Evolutionary conservation across 2,113 vertebrate species (phyloP).

Genomic region (Sturnira hondurensis): DNA sequence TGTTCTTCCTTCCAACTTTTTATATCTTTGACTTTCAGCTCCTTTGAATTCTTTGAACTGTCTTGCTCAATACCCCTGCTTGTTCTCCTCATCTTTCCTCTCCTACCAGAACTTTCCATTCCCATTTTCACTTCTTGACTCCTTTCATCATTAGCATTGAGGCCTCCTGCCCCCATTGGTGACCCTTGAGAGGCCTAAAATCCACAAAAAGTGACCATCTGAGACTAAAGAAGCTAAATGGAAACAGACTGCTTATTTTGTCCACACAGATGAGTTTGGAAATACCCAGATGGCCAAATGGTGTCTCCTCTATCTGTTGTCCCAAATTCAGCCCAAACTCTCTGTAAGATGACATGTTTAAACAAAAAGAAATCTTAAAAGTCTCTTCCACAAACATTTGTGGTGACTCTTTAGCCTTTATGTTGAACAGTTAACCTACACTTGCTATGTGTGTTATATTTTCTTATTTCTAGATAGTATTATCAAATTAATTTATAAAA

Average conservation of each 20-base stretch:
- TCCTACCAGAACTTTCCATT: not conserved
- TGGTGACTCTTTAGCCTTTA: not conserved
- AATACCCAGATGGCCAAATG: not conserved
- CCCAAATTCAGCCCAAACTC: not conserved
- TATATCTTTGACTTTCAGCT: not conserved
- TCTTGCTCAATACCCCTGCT: not conserved
- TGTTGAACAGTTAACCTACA: not conserved
- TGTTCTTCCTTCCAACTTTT: not conserved
- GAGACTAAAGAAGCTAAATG: not conserved
- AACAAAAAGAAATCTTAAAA: not conserved
- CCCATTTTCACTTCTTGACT: not conserved
- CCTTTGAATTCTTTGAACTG: not conserved
- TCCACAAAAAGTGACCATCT: not conserved
- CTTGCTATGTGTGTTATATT: not conserved
- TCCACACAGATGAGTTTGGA: not conserved
- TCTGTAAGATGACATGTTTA: not conserved
- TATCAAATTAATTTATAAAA: not conserved
- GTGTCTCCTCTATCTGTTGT: not conserved
- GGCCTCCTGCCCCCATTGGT: not conserved
- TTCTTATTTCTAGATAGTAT: not conserved
- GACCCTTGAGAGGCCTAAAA: rapidly evolving
- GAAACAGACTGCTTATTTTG: not conserved
- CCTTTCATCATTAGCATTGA: not conserved
- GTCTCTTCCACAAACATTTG: not conserved
- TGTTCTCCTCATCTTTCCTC: not conserved